Percentiles rank a stretch among this genome's conserved stretches.
These are phyloP conservation scores for Perodicticus potto DNA, from an alignment of 2,797 vertebrate species.

Conservation along the genomic window DNA sequence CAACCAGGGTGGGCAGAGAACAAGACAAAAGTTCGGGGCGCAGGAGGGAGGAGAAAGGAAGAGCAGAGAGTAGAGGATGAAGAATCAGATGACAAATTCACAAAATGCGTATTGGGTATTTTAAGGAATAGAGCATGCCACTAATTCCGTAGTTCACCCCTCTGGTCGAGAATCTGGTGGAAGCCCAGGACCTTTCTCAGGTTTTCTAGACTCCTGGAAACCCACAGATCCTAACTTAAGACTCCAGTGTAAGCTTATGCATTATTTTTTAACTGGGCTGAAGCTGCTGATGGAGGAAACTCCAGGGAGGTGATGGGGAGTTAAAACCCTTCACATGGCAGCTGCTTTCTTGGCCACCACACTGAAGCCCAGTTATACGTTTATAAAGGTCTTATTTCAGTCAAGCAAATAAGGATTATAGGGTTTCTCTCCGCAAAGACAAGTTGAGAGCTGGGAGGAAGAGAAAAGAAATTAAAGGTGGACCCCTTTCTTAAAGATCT, in stretches of 20 bases:
- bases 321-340: not conserved
- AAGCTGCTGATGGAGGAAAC: not conserved
- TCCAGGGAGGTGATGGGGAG: not conserved
- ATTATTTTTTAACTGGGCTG: not conserved
- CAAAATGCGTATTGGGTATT: not conserved
- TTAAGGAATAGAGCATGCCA: not conserved
- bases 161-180: not conserved
- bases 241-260: not conserved
- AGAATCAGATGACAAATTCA: not conserved
- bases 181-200: not conserved
- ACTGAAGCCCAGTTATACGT: not conserved
- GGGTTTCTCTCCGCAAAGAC: constrained; percentile 16
- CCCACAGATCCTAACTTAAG: not conserved
- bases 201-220: not conserved
- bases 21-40: not conserved
- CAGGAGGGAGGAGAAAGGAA: not conserved
- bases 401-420: constrained; percentile 4
- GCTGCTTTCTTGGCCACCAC: not conserved
- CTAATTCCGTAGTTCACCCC: not conserved
- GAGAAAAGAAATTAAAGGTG: constrained; percentile 5
- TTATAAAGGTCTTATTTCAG: not conserved
- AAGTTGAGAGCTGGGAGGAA: not conserved
- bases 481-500: not conserved
- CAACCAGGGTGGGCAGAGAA: not conserved
- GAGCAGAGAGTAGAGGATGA: not conserved